Evolutionary conservation across 2,113 vertebrate species (phyloP).

Genomic region (Okapia johnstoni): DNA sequence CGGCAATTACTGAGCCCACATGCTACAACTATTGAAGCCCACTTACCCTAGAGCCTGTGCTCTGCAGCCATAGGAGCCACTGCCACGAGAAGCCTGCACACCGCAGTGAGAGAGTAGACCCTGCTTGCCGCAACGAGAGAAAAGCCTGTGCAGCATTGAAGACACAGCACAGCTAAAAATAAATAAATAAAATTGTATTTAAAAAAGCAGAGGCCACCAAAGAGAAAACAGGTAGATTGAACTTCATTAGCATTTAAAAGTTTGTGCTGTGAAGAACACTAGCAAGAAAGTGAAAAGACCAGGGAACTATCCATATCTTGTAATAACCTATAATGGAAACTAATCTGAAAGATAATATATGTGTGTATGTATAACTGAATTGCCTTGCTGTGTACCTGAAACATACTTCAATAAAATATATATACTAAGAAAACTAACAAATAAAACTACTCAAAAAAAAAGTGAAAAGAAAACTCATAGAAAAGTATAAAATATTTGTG

Average conservation of each 20-base stretch:
- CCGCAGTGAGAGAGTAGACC: accelerated
- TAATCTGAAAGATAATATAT: background rate
- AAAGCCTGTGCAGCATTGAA: background rate
- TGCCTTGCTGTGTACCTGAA: background rate
- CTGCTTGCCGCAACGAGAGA: accelerated
- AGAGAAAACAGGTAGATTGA: background rate
- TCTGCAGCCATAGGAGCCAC: background rate
- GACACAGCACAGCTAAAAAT: background rate
- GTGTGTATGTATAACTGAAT: background rate
- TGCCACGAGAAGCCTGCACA: background rate
- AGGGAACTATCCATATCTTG: background rate
- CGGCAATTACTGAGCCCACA: background rate
- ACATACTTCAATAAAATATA: background rate
- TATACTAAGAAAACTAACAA: background rate
- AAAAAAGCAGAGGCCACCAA: background rate
- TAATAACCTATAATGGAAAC: background rate
- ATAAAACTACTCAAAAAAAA: background rate
- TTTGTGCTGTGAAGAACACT: background rate
- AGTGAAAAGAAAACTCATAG: background rate
- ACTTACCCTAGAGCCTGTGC: background rate
- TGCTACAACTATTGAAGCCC: background rate
- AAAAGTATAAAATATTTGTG: background rate
- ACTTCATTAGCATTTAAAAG: background rate
- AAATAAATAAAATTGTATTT: background rate
- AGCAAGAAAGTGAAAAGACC: background rate